A percentile compares a stretch with the other conserved stretches of the same genome.
These are phyloP conservation scores for Hemithea aestivaria DNA, from an alignment of 2,888 invertebrate genomes.

Conservation along the genomic window DNA sequence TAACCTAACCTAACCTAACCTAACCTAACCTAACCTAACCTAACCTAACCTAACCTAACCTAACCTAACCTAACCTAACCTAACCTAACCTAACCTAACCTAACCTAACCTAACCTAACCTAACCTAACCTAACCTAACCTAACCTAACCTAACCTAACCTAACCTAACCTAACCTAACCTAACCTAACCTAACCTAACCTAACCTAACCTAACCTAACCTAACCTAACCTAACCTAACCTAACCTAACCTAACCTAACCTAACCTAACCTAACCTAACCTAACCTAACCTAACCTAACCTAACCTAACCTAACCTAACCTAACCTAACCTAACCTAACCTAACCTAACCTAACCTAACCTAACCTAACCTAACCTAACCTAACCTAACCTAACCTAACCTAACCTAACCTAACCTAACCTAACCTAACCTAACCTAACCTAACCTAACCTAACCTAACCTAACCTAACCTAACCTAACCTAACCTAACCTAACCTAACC, in stretches of 20 bases:
- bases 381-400: conserved; percentile 7
- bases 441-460: conserved; percentile 6
- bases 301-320: conserved; percentile 13
- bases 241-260: conserved; percentile 16
- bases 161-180: conserved; percentile 18
- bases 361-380: conserved; percentile 3
- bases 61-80: conserved; percentile 13
- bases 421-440: conserved; percentile 5
- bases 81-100: conserved; percentile 13
- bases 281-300: conserved; percentile 13
- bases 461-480: conserved; percentile 7
- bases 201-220: conserved; percentile 18
- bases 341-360: conserved; percentile 3
- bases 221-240: conserved; percentile 15
- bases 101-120: conserved; percentile 14
- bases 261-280: conserved; percentile 14
- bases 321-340: conserved; percentile 12
- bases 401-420: conserved; percentile 7
- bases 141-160: conserved; percentile 17
- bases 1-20: conserved; percentile 14
- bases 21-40: conserved; percentile 11
- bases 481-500: conserved; percentile 7
- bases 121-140: conserved; percentile 16
- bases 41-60: conserved; percentile 12
- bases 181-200: conserved; percentile 18